A percentile compares a stretch with the other conserved stretches of the same genome.
These are phyloP conservation scores for Pyrrhopygopsis socrates DNA, from an alignment of 2,888 invertebrate genomes.

Conservation along the genomic window DNA sequence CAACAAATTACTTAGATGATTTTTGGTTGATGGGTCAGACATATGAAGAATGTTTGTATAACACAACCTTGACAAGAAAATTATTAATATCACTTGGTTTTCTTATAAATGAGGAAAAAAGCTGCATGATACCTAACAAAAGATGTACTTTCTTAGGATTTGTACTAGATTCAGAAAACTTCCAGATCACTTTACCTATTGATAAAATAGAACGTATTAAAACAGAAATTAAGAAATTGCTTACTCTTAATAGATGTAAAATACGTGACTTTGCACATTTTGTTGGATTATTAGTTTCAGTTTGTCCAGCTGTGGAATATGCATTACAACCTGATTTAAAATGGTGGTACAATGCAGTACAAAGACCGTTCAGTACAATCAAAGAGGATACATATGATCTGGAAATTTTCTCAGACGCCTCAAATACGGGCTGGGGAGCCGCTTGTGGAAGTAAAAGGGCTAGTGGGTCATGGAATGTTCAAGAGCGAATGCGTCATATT, in stretches of 20 bases:
- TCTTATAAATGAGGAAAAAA: slow-evolving; percentile 28
- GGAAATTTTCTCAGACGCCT: background rate
- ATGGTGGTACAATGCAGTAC: no score
- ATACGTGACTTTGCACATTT: background rate
- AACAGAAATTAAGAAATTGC: background rate
- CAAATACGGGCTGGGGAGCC: background rate
- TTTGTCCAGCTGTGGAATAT: no score
- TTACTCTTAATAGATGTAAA: background rate
- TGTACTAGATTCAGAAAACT: slow-evolving; percentile 12
- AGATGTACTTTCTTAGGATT: background rate
- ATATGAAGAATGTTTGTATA: no score
- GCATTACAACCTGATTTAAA: background rate
- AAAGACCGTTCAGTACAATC: background rate
- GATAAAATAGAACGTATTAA: background rate
- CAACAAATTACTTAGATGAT: no score
- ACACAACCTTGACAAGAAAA: background rate
- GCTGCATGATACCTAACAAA: slow-evolving; percentile 13
- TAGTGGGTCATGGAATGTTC: background rate
- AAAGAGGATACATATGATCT: background rate
- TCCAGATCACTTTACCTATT: background rate
- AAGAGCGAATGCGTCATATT: background rate
- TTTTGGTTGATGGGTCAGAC: no score
- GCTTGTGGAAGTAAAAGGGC: background rate
- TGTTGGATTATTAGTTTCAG: background rate
- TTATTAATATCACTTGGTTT: slow-evolving; percentile 22